phyloP scores from a whole-genome alignment of 2,113 vertebrate genomes.

The Cheilinus undulatus region DNA sequence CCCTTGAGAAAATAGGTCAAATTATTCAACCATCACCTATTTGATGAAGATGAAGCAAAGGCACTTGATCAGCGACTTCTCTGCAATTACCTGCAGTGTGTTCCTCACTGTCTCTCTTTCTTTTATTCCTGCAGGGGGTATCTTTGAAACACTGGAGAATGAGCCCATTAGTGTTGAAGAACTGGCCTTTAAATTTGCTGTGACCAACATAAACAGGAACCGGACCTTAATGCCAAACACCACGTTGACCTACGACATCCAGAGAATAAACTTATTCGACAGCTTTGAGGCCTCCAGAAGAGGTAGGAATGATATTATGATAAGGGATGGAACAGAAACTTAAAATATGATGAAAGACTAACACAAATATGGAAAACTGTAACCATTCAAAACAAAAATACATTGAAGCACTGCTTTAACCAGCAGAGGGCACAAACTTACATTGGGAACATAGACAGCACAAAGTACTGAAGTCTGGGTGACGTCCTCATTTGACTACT shows the following conservation, averaged over 20 bases:
- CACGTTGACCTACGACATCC: slow-evolving; percentile 98
- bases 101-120: neutral
- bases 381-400: too few species aligned
- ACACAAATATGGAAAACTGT: too few species aligned
- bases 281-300: slow-evolving; percentile 97
- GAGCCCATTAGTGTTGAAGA: slow-evolving; percentile 96
- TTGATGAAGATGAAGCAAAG: neutral
- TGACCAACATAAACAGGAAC: slow-evolving; percentile 97
- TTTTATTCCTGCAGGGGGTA: slow-evolving; percentile 88
- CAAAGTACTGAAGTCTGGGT: too few species aligned
- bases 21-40: slow-evolving; percentile 28
- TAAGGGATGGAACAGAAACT: too few species aligned
- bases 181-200: slow-evolving; percentile 98
- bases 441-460: too few species aligned
- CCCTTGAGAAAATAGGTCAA: too few species aligned
- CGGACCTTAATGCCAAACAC: slow-evolving; percentile 97
- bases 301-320: slow-evolving; percentile 83
- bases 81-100: neutral
- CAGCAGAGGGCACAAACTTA: too few species aligned
- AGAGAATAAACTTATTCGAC: slow-evolving; percentile 98
- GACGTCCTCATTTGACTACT: too few species aligned
- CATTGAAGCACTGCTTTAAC: too few species aligned
- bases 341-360: too few species aligned
- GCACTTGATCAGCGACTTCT: neutral
- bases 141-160: slow-evolving; percentile 98